phyloP scores from a whole-genome alignment of 2,113 vertebrate genomes.

The Gorsachius goisagi region DNA sequence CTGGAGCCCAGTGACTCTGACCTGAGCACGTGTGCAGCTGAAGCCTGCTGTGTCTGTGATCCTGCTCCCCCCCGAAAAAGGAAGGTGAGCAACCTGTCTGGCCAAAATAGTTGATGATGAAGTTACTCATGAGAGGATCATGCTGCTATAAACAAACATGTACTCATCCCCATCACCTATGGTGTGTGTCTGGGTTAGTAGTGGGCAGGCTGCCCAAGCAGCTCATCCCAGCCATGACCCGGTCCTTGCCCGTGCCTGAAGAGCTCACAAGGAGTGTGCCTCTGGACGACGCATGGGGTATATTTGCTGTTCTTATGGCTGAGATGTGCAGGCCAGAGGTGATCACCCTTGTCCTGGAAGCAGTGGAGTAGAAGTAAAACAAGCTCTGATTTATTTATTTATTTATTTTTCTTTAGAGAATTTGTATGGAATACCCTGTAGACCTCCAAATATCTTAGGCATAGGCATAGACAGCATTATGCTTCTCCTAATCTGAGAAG shows the following conservation, averaged over 20 bases:
- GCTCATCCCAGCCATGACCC: neutral
- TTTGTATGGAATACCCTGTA: neutral
- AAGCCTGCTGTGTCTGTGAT: neutral
- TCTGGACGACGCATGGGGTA: rapidly evolving
- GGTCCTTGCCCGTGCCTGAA: rapidly evolving
- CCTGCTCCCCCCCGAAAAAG: rapidly evolving
- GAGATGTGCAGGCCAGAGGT: neutral
- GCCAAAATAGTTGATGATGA: neutral
- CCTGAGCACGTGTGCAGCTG: rapidly evolving
- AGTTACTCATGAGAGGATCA: neutral
- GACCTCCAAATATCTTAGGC: neutral
- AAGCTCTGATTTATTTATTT: neutral
- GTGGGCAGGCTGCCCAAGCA: neutral
- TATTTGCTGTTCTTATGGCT: rapidly evolving
- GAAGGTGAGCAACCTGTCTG: rapidly evolving
- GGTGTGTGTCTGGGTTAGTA: rapidly evolving
- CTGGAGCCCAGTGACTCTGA: neutral
- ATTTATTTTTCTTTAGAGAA: neutral
- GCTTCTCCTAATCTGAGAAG: neutral
- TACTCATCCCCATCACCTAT: neutral
- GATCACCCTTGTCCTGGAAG: neutral
- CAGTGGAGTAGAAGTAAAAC: neutral
- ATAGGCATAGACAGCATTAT: rapidly evolving
- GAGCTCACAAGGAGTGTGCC: rapidly evolving
- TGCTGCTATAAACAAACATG: neutral